Base-by-base conservation (phyloP, 2,113 vertebrate genomes). In the Heloderma charlesbogerti region DNA sequence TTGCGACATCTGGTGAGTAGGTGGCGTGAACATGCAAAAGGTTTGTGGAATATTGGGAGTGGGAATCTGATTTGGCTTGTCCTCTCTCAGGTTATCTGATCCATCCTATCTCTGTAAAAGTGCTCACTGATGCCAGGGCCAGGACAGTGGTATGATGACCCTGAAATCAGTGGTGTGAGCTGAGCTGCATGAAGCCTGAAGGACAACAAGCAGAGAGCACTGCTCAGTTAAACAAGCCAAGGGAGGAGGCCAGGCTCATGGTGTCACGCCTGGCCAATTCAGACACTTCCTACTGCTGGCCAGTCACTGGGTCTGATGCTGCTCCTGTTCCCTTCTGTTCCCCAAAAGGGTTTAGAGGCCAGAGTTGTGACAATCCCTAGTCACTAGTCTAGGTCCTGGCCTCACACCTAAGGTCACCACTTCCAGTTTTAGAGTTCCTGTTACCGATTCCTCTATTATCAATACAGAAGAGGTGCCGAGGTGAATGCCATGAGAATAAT, bases 1-100 rank as follows among this genome's bases (percentile, higher is more conserved):
- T 90, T 75, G 77, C 51, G 92, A 89, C 96, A 94, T 91, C 94
- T 96, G 95, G 91, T 96, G 95, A 91, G 95, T 95, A 91, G 95
- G 96, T 91, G 93, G 92, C 40, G 66, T 89, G 89, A 88, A 66
- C 88, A 0, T 86, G 82, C 71, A 89, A 95, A 94, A 18, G 88
- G 75, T 74, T 43, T 27, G 45, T 51, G 88, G 88, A 94, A 92
- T 27, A 57, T 69, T 91, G 85, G 40, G 92, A 71, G 91, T 91
- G 91, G 77, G 91, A 94, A 72, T 69, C 54, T 37, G 45, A 66
- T 89, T 69, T 80, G 77, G 66, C 16, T 92, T 90, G 60, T 88
- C 57, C 74, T 89, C 57, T 92, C 86, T 37, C 67, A n/a, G 29
- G 90, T 34, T 0, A 63, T 94, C 81, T 91, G 90, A 57, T 91